Conservation (phyloP, 1,140 invertebrate genomes). For the Pseudomyrmex pallidus region DNA sequence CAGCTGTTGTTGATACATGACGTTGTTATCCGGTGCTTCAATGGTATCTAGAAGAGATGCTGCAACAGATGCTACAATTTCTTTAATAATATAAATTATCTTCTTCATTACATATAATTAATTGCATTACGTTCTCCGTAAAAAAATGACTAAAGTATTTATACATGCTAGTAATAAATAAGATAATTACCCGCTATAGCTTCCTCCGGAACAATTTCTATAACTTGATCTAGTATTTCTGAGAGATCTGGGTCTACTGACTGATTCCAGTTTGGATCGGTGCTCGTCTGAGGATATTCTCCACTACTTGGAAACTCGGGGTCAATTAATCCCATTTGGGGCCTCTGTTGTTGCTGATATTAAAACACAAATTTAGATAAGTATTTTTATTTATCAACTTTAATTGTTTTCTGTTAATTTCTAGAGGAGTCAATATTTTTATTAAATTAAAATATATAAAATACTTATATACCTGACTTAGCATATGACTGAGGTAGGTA, state of each 20-base stretch:
- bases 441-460: no score
- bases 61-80: slow-evolving; percentile 77
- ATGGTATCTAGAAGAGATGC: slow-evolving; percentile 85
- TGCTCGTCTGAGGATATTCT: slow-evolving; percentile 77
- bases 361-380: slow-evolving; percentile 49
- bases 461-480: slow-evolving; percentile 78
- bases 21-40: slow-evolving; percentile 83
- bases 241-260: slow-evolving; percentile 90
- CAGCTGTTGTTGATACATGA: slow-evolving; percentile 91
- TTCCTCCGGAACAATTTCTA: slow-evolving; percentile 90
- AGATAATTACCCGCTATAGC: slow-evolving; percentile 31
- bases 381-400: background rate
- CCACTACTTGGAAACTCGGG: slow-evolving; percentile 80
- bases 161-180: background rate
- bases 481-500: slow-evolving; percentile 86
- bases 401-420: background rate
- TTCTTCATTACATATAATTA: background rate
- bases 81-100: slow-evolving; percentile 57
- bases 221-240: slow-evolving; percentile 93
- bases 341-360: slow-evolving; percentile 80
- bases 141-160: slow-evolving; percentile 2
- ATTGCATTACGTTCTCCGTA: background rate
- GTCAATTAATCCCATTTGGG: slow-evolving; percentile 83
- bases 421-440: background rate
- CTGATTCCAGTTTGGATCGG: slow-evolving; percentile 83